Percentiles rank a stretch among this genome's conserved stretches.
phyloP scores from a whole-genome alignment of 2,888 invertebrate genomes.

The Eupithecia pulchellata region DNA sequence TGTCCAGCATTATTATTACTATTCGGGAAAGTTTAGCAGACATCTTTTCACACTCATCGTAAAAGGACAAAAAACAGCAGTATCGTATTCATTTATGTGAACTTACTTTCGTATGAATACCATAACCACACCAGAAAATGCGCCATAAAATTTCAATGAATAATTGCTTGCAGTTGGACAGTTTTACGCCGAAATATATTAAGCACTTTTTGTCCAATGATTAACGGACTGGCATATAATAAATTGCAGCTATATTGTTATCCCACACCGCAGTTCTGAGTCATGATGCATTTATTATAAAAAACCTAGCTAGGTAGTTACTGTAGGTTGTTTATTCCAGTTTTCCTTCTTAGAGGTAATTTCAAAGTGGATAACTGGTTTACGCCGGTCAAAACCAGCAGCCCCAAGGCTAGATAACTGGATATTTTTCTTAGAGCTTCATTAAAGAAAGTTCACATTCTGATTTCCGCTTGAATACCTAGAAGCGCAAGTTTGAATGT shows the following conservation, averaged over 20 bases:
- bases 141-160: slow-evolving; percentile 11
- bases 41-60: too few relatives aligned
- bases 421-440: not conserved
- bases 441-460: not conserved
- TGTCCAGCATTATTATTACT: too few relatives aligned
- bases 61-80: too few relatives aligned
- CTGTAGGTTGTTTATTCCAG: not conserved
- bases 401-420: not conserved
- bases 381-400: not conserved
- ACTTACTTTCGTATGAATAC: not conserved
- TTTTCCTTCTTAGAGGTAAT: not conserved
- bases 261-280: not conserved
- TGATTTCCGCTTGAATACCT: too few relatives aligned
- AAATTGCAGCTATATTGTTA: slow-evolving; percentile 2
- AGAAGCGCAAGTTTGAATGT: not conserved
- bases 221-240: slow-evolving; percentile 20
- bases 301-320: not conserved
- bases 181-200: slow-evolving; percentile 20
- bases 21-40: too few relatives aligned
- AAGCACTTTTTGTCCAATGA: slow-evolving; percentile 24
- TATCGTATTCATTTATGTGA: not conserved
- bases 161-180: slow-evolving; percentile 16
- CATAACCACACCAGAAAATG: not conserved
- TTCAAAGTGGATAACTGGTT: not conserved
- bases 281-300: not conserved